Conservation (phyloP, 1,140 invertebrate genomes). For the Drosophila lacertosa region DNA sequence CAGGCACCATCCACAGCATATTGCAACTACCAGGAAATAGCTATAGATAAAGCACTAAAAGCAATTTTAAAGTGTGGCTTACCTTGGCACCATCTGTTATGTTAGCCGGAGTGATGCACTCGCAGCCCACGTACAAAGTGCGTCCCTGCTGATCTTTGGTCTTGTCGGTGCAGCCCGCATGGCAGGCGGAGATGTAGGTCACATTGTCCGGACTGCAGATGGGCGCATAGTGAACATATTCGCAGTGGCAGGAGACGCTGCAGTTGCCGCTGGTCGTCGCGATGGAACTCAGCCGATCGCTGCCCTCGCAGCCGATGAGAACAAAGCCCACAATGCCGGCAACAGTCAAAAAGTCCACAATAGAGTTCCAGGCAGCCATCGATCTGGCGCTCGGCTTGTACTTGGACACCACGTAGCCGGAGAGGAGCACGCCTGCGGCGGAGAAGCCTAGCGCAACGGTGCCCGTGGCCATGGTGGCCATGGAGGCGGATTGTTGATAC, state of each 20-base stretch:
- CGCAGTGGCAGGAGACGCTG: conserved; percentile 87
- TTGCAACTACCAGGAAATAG: conserved; percentile 29
- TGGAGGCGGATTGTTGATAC: conserved; percentile 89
- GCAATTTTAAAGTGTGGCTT: not conserved
- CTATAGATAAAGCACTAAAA: not conserved
- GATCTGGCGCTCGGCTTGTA: conserved; percentile 88
- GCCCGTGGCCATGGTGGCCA: conserved; percentile 88
- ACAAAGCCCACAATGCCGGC: conserved; percentile 88
- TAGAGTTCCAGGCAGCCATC: conserved; percentile 89
- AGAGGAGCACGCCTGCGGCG: conserved; percentile 88
- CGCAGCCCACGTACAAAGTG: conserved; percentile 65
- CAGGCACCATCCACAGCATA: conserved; percentile 86
- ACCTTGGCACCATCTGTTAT: conserved; percentile 18
- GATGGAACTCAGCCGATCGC: conserved; percentile 58
- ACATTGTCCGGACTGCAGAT: conserved; percentile 86
- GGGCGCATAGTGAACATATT: conserved; percentile 88
- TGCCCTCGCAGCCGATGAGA: conserved; percentile 88
- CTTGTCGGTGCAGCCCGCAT: conserved; percentile 87
- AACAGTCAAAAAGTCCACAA: conserved; percentile 87
- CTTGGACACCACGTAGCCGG: conserved; percentile 88
- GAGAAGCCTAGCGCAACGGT: conserved; percentile 89
- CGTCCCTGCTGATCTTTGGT: conserved; percentile 61
- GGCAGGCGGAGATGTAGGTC: conserved; percentile 89
- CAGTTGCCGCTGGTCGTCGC: conserved; percentile 80
- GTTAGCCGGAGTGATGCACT: conserved; percentile 26